Evolutionary conservation across 2,113 vertebrate genomes (phyloP).

Genomic region (Boulengerochromis microlepis): DNA sequence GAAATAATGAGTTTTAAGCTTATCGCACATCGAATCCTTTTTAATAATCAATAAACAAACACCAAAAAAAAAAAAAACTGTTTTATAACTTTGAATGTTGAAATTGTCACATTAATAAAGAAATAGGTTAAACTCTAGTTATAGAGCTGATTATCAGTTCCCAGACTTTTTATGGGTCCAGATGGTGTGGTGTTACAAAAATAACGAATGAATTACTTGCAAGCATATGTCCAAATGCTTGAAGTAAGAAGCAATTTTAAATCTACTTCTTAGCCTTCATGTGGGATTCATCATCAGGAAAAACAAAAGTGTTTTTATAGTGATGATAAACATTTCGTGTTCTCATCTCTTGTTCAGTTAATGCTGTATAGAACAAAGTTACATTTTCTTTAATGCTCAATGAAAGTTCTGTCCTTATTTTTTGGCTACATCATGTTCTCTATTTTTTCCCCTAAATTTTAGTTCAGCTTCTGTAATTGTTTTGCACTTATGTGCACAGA

Average conservation of each 20-base stretch:
- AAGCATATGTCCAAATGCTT: neutral
- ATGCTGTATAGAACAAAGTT: neutral
- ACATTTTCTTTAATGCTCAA: neutral
- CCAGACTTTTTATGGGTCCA: neutral
- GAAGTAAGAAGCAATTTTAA: neutral
- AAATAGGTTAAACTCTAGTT: neutral
- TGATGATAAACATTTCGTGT: neutral
- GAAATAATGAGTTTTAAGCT: neutral
- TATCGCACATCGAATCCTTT: neutral
- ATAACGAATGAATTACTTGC: neutral
- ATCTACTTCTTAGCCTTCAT: neutral
- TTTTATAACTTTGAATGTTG: neutral
- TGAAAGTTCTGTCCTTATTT: neutral
- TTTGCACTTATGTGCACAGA: neutral
- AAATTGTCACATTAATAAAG: neutral
- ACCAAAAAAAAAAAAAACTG: neutral
- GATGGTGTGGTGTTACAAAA: neutral
- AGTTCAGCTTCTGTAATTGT: neutral
- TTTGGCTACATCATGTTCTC: neutral
- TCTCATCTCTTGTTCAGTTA: neutral
- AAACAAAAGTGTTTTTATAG: neutral
- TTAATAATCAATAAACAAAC: neutral
- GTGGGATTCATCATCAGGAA: neutral
- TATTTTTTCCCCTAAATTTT: neutral
- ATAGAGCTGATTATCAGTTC: neutral